Percentiles rank a stretch among this genome's conserved stretches.
Evolutionary conservation across 2,113 vertebrate species (phyloP).

Genomic region (Okapia johnstoni): DNA sequence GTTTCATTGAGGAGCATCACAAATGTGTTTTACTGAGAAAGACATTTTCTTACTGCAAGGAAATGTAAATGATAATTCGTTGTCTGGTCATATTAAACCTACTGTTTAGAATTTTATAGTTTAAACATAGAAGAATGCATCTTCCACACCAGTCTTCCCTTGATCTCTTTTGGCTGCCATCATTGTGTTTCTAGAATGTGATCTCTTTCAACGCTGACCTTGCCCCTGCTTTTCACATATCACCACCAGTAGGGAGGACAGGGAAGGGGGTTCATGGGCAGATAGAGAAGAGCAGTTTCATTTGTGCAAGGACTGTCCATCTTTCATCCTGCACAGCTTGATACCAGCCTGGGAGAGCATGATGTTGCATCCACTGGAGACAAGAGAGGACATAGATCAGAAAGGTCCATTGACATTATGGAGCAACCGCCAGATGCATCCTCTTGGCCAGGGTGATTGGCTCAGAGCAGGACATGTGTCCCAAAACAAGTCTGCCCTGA

Average conservation of each 20-base stretch:
- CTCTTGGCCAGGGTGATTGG: neutral
- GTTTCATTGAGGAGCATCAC: neutral
- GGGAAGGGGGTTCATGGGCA: neutral
- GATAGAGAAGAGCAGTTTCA: neutral
- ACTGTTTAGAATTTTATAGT: neutral
- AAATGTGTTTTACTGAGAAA: neutral
- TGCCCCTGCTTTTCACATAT: neutral
- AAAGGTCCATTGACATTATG: neutral
- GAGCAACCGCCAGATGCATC: neutral
- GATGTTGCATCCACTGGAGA: neutral
- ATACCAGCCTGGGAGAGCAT: neutral
- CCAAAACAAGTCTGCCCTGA: neutral
- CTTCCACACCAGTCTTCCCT: neutral
- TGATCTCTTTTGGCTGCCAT: neutral
- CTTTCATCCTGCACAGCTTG: neutral
- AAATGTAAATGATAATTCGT: neutral
- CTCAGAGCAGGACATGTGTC: neutral
- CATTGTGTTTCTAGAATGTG: neutral
- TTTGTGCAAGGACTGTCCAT: neutral
- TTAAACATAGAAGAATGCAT: neutral
- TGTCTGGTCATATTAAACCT: neutral
- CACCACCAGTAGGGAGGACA: neutral
- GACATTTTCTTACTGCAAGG: neutral
- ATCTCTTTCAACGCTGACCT: neutral
- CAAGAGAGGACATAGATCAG: neutral